Conservation (phyloP, 2,888 invertebrate species). For the Agrotis ipsilon region DNA sequence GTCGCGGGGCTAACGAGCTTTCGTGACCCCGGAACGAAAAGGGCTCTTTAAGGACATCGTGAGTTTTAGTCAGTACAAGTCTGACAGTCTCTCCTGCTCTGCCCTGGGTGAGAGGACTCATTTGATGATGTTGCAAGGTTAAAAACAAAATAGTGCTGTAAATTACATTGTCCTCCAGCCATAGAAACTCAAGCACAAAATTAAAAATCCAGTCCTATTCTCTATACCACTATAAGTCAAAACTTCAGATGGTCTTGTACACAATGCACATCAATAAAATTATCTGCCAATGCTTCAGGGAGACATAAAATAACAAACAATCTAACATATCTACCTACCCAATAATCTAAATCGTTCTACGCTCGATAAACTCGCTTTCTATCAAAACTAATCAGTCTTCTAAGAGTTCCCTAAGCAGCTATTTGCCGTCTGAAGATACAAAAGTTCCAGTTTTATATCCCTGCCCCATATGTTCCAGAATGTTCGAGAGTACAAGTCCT, state of each 20-base stretch:
- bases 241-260: neutral
- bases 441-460: constrained; percentile 55
- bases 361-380: constrained; percentile 49
- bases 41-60: too few species aligned
- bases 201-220: too few species aligned
- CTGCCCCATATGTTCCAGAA: constrained; percentile 53
- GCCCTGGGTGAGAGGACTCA: too few species aligned
- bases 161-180: too few species aligned
- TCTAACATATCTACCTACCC: constrained; percentile 9
- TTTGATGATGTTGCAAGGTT: too few species aligned
- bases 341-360: constrained; percentile 37
- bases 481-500: constrained; percentile 32
- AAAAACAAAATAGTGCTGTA: too few species aligned
- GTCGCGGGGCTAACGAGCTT: too few species aligned
- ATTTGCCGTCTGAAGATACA: constrained; percentile 43
- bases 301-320: constrained; percentile 14
- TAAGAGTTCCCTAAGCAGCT: constrained; percentile 58
- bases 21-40: too few species aligned
- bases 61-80: too few species aligned
- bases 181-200: too few species aligned
- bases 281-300: constrained; percentile 11
- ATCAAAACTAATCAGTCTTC: constrained; percentile 54
- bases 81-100: too few species aligned
- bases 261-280: constrained; percentile 1
- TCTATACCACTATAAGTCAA: too few species aligned